Base-by-base conservation (phyloP, 2,797 vertebrate species). In the Ataeniobius toweri region DNA sequence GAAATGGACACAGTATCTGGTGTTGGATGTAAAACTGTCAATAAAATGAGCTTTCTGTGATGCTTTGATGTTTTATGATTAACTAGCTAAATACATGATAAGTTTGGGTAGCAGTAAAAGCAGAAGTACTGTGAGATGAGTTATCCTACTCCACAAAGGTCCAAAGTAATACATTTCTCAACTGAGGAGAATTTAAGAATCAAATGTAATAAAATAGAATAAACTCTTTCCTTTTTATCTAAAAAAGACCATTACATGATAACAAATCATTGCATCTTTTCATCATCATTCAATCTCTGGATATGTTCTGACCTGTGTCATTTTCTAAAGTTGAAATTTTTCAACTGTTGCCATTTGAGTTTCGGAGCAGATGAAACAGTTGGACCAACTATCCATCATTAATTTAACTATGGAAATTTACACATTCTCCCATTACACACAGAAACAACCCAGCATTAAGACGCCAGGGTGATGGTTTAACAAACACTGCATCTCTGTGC, bases 401-500 rank as follows among this genome's bases (percentile, higher is more conserved):
- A 75, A 26, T 69, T 69, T 78, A 76, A 74, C 26, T 46, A 13
- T 28, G 80, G 65, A 79, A 78, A 75, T 88, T 70, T 74, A 81
- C 85, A 83, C 77, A 80, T 69, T 78, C 67, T 79, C 78, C 78
- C 71, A 86, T 87, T 82, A 78, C 85, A 84, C 46, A 22, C 71
- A 80, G 65, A 75, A 77, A 76, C 56, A 83, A 58, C 16, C 70
- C 78, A 18, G 56, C 77, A 50, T 53, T 61, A 75, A 86, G 71
- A 82, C 87, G 80, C 36, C 72, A 73, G 56, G 74, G 44, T 83
- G 53, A 75, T 85, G 74, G 81, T 92, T 92, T 90, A 90, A 92
- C 90, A 94, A 91, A 94, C 91, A 91, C 91, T 89, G 83, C 80
- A 68, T 90, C 91, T 90, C 85, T n/a, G 72, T 81, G 86, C 86